Base-by-base conservation (phyloP, 2,113 vertebrate species). In the Aviceda subcristata region DNA sequence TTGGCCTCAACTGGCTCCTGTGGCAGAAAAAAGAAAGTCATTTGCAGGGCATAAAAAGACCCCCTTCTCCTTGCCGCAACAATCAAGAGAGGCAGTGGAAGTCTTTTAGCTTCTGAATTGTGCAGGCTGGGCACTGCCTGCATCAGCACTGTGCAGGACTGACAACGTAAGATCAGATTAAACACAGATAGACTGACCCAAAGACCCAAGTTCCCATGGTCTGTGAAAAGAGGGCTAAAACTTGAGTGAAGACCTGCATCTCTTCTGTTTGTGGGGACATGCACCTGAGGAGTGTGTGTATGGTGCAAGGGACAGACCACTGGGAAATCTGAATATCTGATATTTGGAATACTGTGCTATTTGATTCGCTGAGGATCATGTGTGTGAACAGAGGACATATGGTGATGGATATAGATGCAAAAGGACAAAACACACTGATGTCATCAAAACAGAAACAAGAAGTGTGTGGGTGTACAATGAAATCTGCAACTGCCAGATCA, bases 401-500 rank as follows among this genome's bases (percentile, higher is more conserved):
- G 71, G 71, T 86, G 74, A 85, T 69, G 45, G 84, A 73, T 88
- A 89, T 57, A 92, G 78, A 76, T 73, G 74, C 45, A 76, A 71
- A 95, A 95, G 85, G 79, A 90, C 72, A 94, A 92, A 94, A 81
- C 57, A 94, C 34, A 83, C 67, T 62, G 57, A 88, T 92, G 73
- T 90, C 81, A 92, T 66, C 11, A 46, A 90, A 95, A 82, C 45
- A 93, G 90, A 80, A 88, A 73, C 43, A 66, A 68, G 55, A n/a
- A 63, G 9, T 41, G 71, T 79, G 62, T 90, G 87, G 69, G 62
- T 83, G 78, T 92, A 73, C 74, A 90, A 41, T 90, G 66, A 79
- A 93, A 93, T 86, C 71, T 90, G 66, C 57, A 62, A 62, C 15
- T 72, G 32, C 45, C 45, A 76, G 74, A 86, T 86, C 67, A 79